Conservation (phyloP, 2,888 invertebrate genomes). For the Athrips mouffetella region DNA sequence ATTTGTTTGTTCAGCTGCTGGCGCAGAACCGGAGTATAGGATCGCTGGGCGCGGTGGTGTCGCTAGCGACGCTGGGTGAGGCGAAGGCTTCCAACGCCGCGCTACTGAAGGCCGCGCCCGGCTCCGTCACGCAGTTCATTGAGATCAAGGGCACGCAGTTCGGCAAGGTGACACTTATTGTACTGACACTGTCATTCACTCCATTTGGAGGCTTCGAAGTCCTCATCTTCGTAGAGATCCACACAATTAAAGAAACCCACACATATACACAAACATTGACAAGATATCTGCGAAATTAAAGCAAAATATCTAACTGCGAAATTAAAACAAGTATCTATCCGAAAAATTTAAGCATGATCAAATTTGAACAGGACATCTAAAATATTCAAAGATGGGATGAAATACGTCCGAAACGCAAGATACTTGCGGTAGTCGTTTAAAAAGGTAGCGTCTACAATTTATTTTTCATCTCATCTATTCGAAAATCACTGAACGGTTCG, state of each 20-base stretch:
- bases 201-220: neutral
- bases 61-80: slow-evolving; percentile 54
- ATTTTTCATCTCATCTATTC: no score
- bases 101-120: slow-evolving; percentile 52
- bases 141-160: slow-evolving; percentile 64
- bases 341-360: no score
- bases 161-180: slow-evolving; percentile 21
- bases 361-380: no score
- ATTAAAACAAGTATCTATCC: no score
- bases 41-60: slow-evolving; percentile 55
- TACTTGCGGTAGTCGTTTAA: no score
- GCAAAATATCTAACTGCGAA: no score
- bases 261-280: no score
- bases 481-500: no score
- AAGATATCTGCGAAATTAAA: no score
- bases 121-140: slow-evolving; percentile 60
- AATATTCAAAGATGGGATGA: no score
- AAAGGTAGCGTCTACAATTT: no score
- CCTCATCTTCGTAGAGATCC: neutral
- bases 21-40: slow-evolving; percentile 19
- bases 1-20: slow-evolving; percentile 41
- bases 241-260: neutral
- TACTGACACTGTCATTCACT: neutral
- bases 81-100: slow-evolving; percentile 39
- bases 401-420: no score